Percentiles rank a stretch among this genome's conserved stretches.
These are phyloP conservation scores for Pollenia griseotomentosa DNA, from an alignment of 2,888 invertebrate genomes.

Conservation along the genomic window DNA sequence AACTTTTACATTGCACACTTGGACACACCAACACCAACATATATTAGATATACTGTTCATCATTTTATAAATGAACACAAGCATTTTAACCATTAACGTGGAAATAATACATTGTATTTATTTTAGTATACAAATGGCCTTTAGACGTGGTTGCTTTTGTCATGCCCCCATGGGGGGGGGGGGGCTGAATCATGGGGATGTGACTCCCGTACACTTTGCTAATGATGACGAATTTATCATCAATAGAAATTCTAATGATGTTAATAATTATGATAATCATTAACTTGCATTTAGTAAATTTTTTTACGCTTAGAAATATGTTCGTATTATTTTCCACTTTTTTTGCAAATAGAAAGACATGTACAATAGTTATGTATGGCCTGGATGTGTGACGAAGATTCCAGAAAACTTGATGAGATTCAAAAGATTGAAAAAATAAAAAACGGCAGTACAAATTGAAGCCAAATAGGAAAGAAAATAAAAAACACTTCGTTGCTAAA, in stretches of 20 bases:
- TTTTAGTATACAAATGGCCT: conserved; percentile 61
- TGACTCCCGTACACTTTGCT: neutral
- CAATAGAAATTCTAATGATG: conserved; percentile 17
- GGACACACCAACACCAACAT: neutral
- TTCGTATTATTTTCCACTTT: too few species aligned
- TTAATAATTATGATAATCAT: conserved; percentile 5
- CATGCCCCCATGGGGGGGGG: conserved; percentile 50
- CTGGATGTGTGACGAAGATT: too few species aligned
- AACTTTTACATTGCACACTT: neutral
- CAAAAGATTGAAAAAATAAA: too few species aligned
- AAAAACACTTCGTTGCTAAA: too few species aligned
- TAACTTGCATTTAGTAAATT: conserved; percentile 45
- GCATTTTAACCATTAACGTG: conserved; percentile 55
- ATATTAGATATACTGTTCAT: conserved; percentile 39
- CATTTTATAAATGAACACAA: conserved; percentile 54
- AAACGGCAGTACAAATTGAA: too few species aligned
- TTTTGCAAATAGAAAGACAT: too few species aligned
- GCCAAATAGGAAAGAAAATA: too few species aligned
- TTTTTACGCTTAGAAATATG: too few species aligned
- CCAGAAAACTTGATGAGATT: too few species aligned
- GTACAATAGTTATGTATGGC: too few species aligned
- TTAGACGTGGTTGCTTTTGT: conserved; percentile 55
- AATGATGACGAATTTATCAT: conserved; percentile 34
- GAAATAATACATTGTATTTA: conserved; percentile 58
- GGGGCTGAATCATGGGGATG: conserved; percentile 17